Conservation (phyloP, 2,888 invertebrate genomes). For the Neocrepidodera transversa region DNA sequence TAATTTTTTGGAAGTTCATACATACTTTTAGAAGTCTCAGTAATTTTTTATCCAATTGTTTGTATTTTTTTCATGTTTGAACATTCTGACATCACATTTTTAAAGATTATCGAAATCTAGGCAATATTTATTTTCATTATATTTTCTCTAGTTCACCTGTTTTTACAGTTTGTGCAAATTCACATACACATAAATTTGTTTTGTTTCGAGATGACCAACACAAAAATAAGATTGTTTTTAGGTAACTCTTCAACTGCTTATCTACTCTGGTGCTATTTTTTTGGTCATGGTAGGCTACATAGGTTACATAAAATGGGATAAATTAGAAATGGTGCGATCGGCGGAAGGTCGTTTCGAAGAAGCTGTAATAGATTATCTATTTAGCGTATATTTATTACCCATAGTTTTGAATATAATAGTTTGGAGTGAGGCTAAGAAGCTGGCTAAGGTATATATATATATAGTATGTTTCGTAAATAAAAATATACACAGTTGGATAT, state of each 20-base stretch:
- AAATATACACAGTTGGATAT: background rate
- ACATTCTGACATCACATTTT: too few species aligned
- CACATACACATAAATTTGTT: too few species aligned
- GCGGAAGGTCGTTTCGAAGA: constrained; percentile 76
- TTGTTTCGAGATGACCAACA: too few species aligned
- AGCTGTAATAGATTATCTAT: constrained; percentile 77
- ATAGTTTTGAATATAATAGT: constrained; percentile 69
- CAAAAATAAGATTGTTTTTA: constrained; percentile 44
- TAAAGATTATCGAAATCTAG: too few species aligned
- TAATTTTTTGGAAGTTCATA: too few species aligned
- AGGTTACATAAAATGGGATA: constrained; percentile 68
- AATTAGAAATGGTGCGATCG: constrained; percentile 67
- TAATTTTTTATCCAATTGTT: too few species aligned
- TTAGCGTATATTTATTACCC: constrained; percentile 75
- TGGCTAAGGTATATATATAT: constrained; percentile 1
- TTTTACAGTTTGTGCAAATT: too few species aligned
- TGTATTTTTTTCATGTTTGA: too few species aligned
- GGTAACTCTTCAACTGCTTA: constrained; percentile 64
- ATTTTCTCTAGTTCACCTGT: too few species aligned
- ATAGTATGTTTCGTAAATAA: too few species aligned
- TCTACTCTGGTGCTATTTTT: constrained; percentile 66
- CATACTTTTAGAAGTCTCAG: too few species aligned
- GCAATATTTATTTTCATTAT: too few species aligned
- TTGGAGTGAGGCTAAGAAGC: constrained; percentile 57
- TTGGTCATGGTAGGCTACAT: constrained; percentile 58